Evolutionary conservation across 2,888 invertebrate species (phyloP).

Genomic region (Zelleria hepariella): DNA sequence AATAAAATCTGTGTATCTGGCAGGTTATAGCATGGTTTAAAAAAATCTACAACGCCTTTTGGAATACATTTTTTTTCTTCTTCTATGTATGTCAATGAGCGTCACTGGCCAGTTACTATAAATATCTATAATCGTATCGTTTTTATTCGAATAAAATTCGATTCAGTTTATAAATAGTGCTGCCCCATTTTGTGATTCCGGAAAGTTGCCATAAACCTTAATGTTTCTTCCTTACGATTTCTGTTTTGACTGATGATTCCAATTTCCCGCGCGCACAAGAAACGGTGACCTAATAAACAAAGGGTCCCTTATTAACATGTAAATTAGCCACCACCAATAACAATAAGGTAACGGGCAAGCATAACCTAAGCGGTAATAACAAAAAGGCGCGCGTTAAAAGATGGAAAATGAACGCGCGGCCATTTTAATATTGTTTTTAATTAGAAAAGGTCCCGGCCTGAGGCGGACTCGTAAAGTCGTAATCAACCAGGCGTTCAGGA

Average conservation of each 20-base stretch:
- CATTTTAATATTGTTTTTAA: slow-evolving; percentile 41
- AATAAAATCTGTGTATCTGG: too few species aligned
- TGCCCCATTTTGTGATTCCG: slow-evolving; percentile 19
- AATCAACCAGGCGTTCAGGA: slow-evolving; percentile 27
- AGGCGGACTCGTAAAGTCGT: slow-evolving; percentile 43
- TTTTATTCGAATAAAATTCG: background rate
- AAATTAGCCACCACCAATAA: slow-evolving; percentile 64
- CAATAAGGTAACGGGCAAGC: slow-evolving; percentile 37
- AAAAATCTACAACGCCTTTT: too few species aligned
- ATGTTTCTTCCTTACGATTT: background rate
- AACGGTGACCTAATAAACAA: background rate
- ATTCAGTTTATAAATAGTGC: background rate
- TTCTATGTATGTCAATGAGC: too few species aligned
- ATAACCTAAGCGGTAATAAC: slow-evolving; percentile 46
- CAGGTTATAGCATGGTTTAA: too few species aligned
- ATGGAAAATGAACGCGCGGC: slow-evolving; percentile 63
- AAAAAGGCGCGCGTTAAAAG: slow-evolving; percentile 55
- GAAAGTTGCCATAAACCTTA: background rate
- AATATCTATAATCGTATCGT: too few species aligned
- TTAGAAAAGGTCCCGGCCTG: slow-evolving; percentile 55
- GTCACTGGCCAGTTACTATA: too few species aligned
- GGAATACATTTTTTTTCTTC: too few species aligned
- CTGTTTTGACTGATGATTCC: background rate
- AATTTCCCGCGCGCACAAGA: background rate
- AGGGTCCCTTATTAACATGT: slow-evolving; percentile 57